Evolutionary conservation across 2,113 vertebrate species (phyloP), one percentile per base, ranked within the genome.

Genomic region (Seriola aureovittata): DNA sequence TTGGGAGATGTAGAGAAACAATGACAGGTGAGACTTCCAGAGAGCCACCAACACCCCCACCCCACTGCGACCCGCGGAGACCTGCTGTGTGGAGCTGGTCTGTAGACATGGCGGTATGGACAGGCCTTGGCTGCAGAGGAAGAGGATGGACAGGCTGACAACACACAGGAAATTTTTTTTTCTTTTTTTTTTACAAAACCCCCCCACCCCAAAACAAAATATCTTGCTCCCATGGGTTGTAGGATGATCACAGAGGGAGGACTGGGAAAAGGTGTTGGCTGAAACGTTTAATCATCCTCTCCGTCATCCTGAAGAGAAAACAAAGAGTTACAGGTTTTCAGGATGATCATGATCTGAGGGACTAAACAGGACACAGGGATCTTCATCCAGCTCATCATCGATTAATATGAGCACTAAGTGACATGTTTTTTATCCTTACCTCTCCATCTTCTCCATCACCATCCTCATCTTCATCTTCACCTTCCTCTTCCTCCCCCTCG

Each of bases 401-500:
- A 48, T 48, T 17, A 48, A 48, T 6, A 48, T 54, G 4, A 36
- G 34, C 21, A 54, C 8, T 36, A 29, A 29, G 29, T 29, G 29
- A 29, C 29, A 29, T 29, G 29, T 29, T 29, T 46, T 46, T 46
- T 13, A 3, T 25, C 5, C 93, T 93, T 89, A 97, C 97, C 97
- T 99, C 98, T 85, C 97, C 97, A 92, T 98, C 97, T 82, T 98
- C 97, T 79, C 97, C 97, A 79, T 99, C 98, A 77, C 97, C 97
- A 4, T 95, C 95, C 75, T 97, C 97, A 70, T 98, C 97, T 71
- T 98, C 97, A 81, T 97, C 98, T 44, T 93, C 91, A n/a, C 96
- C 98, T 75, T 98, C 98, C 88, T 99, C 98, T 90, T 98, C 98
- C 36, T 97, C 98, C 86, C 98, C 98, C 92, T 99, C 98, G 50